Evolutionary conservation across 2,113 vertebrate species (phyloP), one percentile per base, ranked within the genome.

Genomic region (Phoenicopterus ruber): DNA sequence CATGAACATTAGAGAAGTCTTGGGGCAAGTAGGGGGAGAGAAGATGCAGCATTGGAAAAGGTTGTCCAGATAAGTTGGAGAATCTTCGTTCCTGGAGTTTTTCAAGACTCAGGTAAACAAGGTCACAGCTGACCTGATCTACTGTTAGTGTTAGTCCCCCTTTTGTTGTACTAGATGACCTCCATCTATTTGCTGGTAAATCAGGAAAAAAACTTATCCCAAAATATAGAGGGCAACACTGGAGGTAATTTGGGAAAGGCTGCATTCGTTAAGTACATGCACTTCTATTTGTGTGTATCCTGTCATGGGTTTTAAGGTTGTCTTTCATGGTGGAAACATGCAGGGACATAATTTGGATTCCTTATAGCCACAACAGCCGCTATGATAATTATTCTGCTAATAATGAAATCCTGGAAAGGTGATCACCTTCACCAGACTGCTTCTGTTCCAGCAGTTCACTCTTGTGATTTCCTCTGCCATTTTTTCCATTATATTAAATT

Each of bases 11-110:
- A 28, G 6, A 52, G 18, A 61, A 17, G 6, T 40, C 29, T n/a
- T 17, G 6, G 2, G 1, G 2, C 46, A 17, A 17, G 0, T 6
- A 28, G 4, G 6, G 1, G 3, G 8, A 14, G 2, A 32, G 15
- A 57, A 82, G 7, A n/a, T 54, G 54, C 5, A 70, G 2, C 7
- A 11, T 12, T 70, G 28, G 15, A 40, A 36, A 44, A 82, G 0
- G 6, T 31, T 90, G 20, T 57, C 8, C 29, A 13, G 7, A 32
- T 15, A 40, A 1, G 5, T 3, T 70, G 34, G 17, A 87, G 28
- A 71, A 46, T 55, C 11, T 46, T 38, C 10, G 3, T 3, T 46
- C 61, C 55, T 55, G 9, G 29, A 47, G 4, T 13, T 55, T 86
- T 80, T 66, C 69, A 81, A 67, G 34, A 63, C 13, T 67, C 24